Percentiles rank a stretch among this genome's conserved stretches.
These are phyloP conservation scores for Dorcus parallelipipedus DNA, from an alignment of 2,888 invertebrate species.

Conservation along the genomic window DNA sequence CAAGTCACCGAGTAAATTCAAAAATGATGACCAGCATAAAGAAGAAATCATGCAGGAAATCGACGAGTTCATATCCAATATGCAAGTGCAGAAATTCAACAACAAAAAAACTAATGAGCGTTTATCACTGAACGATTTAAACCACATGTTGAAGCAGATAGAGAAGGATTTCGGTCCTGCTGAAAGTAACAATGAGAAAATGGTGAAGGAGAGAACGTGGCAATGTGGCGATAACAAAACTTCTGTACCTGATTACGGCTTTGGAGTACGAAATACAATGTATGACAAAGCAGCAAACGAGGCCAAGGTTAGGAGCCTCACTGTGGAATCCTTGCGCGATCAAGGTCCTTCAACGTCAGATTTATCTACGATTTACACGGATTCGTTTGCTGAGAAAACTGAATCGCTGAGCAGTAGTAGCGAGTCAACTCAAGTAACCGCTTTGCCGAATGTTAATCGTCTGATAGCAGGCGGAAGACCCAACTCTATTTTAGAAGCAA, in stretches of 20 bases:
- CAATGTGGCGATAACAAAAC: too few relatives aligned
- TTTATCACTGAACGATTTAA: slow-evolving; percentile 40
- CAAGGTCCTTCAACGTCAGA: slow-evolving; percentile 4
- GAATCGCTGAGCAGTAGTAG: slow-evolving; percentile 12
- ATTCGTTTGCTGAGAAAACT: slow-evolving; percentile 8
- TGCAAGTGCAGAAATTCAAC: slow-evolving; percentile 22
- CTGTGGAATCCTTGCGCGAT: not conserved
- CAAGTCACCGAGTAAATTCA: slow-evolving; percentile 18
- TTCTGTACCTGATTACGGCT: too few relatives aligned
- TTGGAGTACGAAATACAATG: not conserved
- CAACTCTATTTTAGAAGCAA: not conserved
- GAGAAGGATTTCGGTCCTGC: slow-evolving; percentile 39
- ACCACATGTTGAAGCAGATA: slow-evolving; percentile 46
- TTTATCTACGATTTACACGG: slow-evolving; percentile 5
- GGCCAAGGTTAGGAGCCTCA: slow-evolving; percentile 7
- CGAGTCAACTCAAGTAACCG: slow-evolving; percentile 12
- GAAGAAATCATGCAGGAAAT: slow-evolving; percentile 34
- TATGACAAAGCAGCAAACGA: not conserved
- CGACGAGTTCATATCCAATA: slow-evolving; percentile 43
- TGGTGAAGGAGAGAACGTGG: not conserved
- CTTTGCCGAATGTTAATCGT: slow-evolving; percentile 11
- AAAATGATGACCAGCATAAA: slow-evolving; percentile 15
- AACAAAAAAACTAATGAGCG: slow-evolving; percentile 19
- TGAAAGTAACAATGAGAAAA: slow-evolving; percentile 11
- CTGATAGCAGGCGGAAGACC: slow-evolving; percentile 6